Conservation (phyloP, 2,888 invertebrate genomes). For the Digitonthophagus gazella region DNA sequence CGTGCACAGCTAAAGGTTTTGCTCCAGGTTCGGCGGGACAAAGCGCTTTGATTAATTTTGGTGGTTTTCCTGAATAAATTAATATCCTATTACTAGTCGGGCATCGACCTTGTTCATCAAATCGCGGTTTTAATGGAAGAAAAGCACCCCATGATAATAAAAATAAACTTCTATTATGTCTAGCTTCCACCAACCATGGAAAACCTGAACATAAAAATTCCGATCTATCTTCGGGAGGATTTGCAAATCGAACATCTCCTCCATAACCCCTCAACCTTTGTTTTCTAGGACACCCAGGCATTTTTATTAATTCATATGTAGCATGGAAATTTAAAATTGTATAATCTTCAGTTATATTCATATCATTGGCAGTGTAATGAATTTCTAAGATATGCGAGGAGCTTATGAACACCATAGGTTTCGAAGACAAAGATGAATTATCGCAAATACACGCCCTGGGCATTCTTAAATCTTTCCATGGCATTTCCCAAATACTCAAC, state of each 20-base stretch:
- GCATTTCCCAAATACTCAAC: slow-evolving; percentile 65
- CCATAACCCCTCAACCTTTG: slow-evolving; percentile 64
- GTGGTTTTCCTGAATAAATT: slow-evolving; percentile 74
- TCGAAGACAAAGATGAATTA: slow-evolving; percentile 61
- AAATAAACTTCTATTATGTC: slow-evolving; percentile 77
- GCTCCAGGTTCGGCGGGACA: slow-evolving; percentile 72
- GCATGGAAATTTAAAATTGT: slow-evolving; percentile 78
- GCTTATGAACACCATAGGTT: slow-evolving; percentile 64
- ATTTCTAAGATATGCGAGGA: slow-evolving; percentile 71
- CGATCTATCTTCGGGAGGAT: slow-evolving; percentile 60
- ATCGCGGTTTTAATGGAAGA: slow-evolving; percentile 61
- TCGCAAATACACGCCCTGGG: slow-evolving; percentile 79
- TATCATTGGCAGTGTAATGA: slow-evolving; percentile 69
- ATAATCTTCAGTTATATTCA: slow-evolving; percentile 79
- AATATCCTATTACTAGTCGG: slow-evolving; percentile 76
- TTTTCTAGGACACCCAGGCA: slow-evolving; percentile 64
- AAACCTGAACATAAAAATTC: slow-evolving; percentile 70
- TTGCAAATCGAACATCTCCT: slow-evolving; percentile 64
- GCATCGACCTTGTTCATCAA: slow-evolving; percentile 66
- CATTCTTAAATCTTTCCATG: slow-evolving; percentile 69
- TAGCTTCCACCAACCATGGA: slow-evolving; percentile 78
- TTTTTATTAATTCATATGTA: slow-evolving; percentile 63
- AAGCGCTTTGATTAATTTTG: slow-evolving; percentile 62
- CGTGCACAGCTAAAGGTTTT: slow-evolving; percentile 67
- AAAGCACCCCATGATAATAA: slow-evolving; percentile 81